Base-by-base conservation (phyloP, 2,888 invertebrate genomes). In the Gryllus longicercus region DNA sequence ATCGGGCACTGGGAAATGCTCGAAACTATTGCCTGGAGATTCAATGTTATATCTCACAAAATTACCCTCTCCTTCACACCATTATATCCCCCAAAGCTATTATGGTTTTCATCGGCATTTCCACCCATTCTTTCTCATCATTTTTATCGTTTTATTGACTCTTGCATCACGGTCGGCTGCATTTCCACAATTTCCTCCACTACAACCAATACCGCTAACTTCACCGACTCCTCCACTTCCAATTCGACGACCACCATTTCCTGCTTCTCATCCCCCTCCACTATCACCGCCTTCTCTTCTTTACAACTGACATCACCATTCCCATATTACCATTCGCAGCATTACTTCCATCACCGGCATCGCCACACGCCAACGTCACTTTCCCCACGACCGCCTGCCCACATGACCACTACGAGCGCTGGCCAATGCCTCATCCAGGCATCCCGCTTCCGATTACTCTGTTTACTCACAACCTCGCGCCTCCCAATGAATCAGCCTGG, bases 211-310 rank as follows among this genome's bases (percentile, higher is more conserved):
- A n/a, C 81, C 82, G 50, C 82, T 79, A 75, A 78, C 78, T 21
- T 83, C 81, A 14, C 81, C 80, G 11, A 81, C 80, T 63, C 50
- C 76, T 16, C 82, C 81, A 63, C 82, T 81, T 16, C 83, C 83
- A 50, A 82, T 78, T 75, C 78, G 77, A 51, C 83, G 81, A n/a
- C 80, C 80, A 18, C 83, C 82, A 77, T 82, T 82, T 12, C 83
- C 83, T 23, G 76, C 79, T 21, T 83, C 81, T 51, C 82, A 82
- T 74, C 82, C 81, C 25, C 78, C 74, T 18, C 83, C 82, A 16
- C 82, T 82, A 25, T 83, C 82, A 63, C 82, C 79, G 21, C 83
- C 82, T 21, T 83, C 82, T 51, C 82, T 81, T 50, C 50, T 12
- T 50, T 21, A 25, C 63, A 78, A 16, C 82, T 79, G 74, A 83